These are phyloP conservation scores for Lampropteryx suffumata DNA, from an alignment of 2,888 invertebrate species.

Conservation along the genomic window DNA sequence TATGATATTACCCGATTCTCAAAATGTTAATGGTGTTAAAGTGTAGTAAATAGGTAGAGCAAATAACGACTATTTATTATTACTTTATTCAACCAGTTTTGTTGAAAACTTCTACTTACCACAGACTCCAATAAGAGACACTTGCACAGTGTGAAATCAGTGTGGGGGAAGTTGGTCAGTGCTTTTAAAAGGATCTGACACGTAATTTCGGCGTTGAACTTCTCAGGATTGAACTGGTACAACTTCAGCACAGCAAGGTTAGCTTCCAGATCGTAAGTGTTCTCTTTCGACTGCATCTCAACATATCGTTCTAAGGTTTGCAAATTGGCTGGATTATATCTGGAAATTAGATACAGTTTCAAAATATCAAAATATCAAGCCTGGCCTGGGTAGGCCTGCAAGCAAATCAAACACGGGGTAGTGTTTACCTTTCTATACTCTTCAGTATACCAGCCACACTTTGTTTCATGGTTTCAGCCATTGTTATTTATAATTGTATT, in stretches of 20 bases:
- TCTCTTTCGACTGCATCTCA: conserved; percentile 95
- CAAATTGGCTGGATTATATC: conserved; percentile 98
- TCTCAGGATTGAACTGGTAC: conserved; percentile 97
- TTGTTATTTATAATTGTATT: no score
- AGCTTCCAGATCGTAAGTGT: conserved; percentile 98
- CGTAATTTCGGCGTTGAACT: conserved; percentile 92
- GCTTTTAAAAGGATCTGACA: conserved; percentile 97
- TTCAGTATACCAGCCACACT: conserved; percentile 93
- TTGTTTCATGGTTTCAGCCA: conserved; percentile 93
- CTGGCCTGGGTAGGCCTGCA: no score
- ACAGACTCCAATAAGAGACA: conserved; percentile 92
- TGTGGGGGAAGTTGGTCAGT: conserved; percentile 97
- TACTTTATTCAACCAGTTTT: no score
- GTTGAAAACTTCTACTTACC: no score
- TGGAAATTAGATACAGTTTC: conserved; percentile 55
- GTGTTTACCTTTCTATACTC: conserved; percentile 93
- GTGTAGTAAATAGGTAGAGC: no score
- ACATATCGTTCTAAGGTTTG: conserved; percentile 95
- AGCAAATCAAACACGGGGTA: background rate
- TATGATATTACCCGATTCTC: no score
- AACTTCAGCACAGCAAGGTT: conserved; percentile 97
- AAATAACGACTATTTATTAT: no score
- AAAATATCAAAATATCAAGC: no score
- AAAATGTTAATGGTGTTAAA: no score
- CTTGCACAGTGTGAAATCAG: conserved; percentile 98